A percentile compares a stretch with the other conserved stretches of the same genome.
phyloP scores from a whole-genome alignment of 2,113 vertebrate genomes.

The Enhydra lutris region DNA sequence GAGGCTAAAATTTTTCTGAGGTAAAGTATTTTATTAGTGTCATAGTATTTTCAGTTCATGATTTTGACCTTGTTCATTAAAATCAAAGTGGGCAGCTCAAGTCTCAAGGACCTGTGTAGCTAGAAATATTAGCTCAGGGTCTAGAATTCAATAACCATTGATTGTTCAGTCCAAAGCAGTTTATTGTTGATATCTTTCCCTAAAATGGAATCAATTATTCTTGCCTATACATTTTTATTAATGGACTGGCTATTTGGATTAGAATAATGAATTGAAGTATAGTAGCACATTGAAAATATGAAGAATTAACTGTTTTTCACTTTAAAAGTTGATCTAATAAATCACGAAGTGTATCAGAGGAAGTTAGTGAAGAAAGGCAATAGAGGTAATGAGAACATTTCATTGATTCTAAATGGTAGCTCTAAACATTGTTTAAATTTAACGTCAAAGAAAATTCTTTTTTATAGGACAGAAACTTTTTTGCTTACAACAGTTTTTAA shows the following conservation, averaged over 20 bases:
- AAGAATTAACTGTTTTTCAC: constrained; percentile 60
- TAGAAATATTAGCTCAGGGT: constrained; percentile 75
- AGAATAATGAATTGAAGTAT: constrained; percentile 67
- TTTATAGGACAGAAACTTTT: neutral
- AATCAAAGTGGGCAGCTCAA: constrained; percentile 73
- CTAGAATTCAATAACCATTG: constrained; percentile 81
- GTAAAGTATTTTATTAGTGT: constrained; percentile 70
- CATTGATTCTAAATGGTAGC: constrained; percentile 14
- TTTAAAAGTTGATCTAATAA: constrained; percentile 60
- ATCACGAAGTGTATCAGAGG: constrained; percentile 37
- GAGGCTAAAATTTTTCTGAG: constrained; percentile 55
- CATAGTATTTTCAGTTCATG: constrained; percentile 70
- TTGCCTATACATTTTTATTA: constrained; percentile 77
- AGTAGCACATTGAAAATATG: constrained; percentile 44
- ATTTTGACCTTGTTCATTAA: constrained; percentile 80
- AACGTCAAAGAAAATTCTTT: constrained; percentile 22
- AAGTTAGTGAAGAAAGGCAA: neutral
- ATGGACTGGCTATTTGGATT: constrained; percentile 64
- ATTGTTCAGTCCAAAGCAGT: constrained; percentile 74
- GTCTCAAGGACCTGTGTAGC: constrained; percentile 74
- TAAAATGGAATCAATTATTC: constrained; percentile 75
- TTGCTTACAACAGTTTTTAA: constrained; percentile 3
- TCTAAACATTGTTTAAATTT: constrained; percentile 28
- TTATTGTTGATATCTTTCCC: constrained; percentile 77
- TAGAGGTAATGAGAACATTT: neutral